Evolutionary conservation across 2,797 vertebrate genomes (phyloP).

Genomic region (Catharus ustulatus): DNA sequence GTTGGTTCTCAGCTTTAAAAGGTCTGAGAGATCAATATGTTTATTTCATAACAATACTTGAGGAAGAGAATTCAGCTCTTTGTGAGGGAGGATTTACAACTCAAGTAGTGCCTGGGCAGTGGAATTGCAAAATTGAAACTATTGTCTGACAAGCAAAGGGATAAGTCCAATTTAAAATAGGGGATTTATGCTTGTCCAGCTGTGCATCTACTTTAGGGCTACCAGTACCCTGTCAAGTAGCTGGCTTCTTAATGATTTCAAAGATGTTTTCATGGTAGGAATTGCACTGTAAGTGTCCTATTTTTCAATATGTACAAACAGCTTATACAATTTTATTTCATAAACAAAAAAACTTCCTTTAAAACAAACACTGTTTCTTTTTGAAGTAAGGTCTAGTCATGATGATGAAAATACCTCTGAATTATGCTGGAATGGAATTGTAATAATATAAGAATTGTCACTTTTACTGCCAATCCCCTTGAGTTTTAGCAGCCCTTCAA

Average conservation of each 20-base stretch:
- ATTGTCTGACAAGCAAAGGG: not conserved
- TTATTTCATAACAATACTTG: not conserved
- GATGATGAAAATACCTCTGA: not conserved
- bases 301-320: not conserved
- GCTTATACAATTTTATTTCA: not conserved
- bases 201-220: slow-evolving; percentile 28
- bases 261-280: not conserved
- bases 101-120: not conserved
- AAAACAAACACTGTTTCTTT: not conserved
- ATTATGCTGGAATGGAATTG: not conserved
- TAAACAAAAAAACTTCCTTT: not conserved
- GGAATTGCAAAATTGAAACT: slow-evolving; percentile 20
- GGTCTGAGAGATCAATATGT: not conserved
- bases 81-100: not conserved
- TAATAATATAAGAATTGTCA: not conserved
- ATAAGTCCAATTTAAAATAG: slow-evolving; percentile 38
- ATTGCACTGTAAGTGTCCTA: not conserved
- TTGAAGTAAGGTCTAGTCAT: not conserved
- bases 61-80: not conserved
- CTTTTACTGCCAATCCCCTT: not conserved
- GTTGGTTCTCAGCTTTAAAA: not conserved
- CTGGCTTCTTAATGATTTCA: not conserved
- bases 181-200: slow-evolving; percentile 43
- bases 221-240: not conserved
- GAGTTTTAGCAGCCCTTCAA: not conserved